These are phyloP conservation scores for Anoplius nigerrimus DNA, from an alignment of 2,888 invertebrate species.

Conservation along the genomic window DNA sequence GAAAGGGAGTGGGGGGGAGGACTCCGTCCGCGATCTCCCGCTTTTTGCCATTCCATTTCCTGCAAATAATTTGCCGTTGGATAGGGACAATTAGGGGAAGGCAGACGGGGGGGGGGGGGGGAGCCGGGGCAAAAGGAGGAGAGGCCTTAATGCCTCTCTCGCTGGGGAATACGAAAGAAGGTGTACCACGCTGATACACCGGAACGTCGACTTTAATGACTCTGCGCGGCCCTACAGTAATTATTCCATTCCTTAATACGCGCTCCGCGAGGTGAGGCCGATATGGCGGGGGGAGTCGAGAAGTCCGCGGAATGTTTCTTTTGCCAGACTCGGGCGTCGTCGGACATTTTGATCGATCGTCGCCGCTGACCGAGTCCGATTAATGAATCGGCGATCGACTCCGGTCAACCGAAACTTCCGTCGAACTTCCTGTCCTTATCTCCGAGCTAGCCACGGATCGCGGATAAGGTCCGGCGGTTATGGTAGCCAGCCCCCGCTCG, in stretches of 20 bases:
- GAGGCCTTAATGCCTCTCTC: constrained; percentile 14
- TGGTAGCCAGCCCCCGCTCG: constrained; percentile 23
- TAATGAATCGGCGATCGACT: not conserved
- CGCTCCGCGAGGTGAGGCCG: too few relatives aligned
- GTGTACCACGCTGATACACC: not conserved
- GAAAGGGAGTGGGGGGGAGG: constrained; percentile 31
- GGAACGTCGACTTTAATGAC: constrained; percentile 9
- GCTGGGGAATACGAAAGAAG: constrained; percentile 2
- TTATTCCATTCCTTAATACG: too few relatives aligned
- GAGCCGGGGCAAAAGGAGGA: not conserved
- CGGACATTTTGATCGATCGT: too few relatives aligned
- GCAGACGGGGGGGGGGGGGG: not conserved
- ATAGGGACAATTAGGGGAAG: constrained; percentile 36
- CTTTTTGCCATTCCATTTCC: constrained; percentile 50
- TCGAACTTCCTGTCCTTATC: not conserved
- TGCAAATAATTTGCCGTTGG: constrained; percentile 42
- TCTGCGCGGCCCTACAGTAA: too few relatives aligned
- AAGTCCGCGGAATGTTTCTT: too few relatives aligned
- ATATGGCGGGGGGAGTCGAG: too few relatives aligned
- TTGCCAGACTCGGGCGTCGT: too few relatives aligned
- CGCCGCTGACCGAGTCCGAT: too few relatives aligned
- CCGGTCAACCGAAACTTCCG: not conserved
- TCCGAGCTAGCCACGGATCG: not conserved
- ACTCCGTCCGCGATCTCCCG: constrained; percentile 25
- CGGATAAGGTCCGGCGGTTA: not conserved